phyloP scores from a whole-genome alignment of 2,797 vertebrate species.

The Echiichthys vipera region DNA sequence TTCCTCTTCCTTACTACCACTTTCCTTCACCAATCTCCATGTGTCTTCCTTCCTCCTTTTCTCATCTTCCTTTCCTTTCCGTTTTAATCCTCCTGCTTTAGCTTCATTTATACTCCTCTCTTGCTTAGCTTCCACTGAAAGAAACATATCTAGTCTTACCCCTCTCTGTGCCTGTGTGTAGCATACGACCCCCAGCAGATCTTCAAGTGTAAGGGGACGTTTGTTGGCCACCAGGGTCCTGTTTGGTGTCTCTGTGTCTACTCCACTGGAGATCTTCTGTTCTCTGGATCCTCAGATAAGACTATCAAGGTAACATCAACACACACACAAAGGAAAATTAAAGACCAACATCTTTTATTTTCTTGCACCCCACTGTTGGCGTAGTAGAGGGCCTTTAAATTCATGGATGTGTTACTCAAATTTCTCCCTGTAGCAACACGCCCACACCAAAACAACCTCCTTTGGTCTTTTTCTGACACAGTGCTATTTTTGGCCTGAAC shows the following conservation, averaged over 20 bases:
- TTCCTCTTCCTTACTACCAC: background rate
- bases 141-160: background rate
- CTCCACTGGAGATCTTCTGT: constrained; percentile 97
- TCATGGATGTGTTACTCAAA: background rate
- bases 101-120: background rate
- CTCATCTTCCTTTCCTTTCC: background rate
- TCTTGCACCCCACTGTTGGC: background rate
- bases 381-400: background rate
- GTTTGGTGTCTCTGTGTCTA: constrained; percentile 99
- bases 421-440: background rate
- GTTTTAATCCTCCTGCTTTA: background rate
- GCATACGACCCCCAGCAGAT: constrained; percentile 99
- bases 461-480: background rate
- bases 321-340: background rate
- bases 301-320: constrained; percentile 91
- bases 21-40: background rate
- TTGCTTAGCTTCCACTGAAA: background rate
- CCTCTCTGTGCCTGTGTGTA: constrained; percentile 66
- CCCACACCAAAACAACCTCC: background rate
- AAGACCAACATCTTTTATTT: background rate
- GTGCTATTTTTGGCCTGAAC: constrained; percentile 8
- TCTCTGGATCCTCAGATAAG: constrained; percentile 98
- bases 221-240: constrained; percentile 97
- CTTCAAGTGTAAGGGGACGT: constrained; percentile 99
- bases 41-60: constrained; percentile 1